A percentile compares a stretch with the other conserved stretches of the same genome.
These are phyloP conservation scores for Cheilosia impressa DNA, from an alignment of 2,888 invertebrate species.

Conservation along the genomic window DNA sequence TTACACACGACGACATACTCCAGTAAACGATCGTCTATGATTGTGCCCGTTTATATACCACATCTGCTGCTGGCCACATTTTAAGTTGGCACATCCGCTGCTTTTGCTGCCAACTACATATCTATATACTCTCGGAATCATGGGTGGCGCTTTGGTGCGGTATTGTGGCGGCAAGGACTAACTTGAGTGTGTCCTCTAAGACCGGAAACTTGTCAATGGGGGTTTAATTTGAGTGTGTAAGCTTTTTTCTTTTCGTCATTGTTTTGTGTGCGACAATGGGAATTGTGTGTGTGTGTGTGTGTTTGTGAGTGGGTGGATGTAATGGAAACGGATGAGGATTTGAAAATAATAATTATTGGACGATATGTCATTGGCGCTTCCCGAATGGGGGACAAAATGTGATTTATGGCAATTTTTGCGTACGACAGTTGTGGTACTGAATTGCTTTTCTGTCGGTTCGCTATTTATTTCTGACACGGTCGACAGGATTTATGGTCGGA, in stretches of 20 bases:
- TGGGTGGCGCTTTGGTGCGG: slow-evolving; percentile 25
- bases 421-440: slow-evolving; percentile 2
- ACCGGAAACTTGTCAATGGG: slow-evolving; percentile 66
- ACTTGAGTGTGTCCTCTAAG: slow-evolving; percentile 59
- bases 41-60: slow-evolving; percentile 20
- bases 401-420: slow-evolving; percentile 51
- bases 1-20: slow-evolving; percentile 11
- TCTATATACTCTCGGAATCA: slow-evolving; percentile 2
- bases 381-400: slow-evolving; percentile 47
- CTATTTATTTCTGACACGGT: background rate
- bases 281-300: background rate
- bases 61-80: slow-evolving; percentile 58
- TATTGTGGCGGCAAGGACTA: slow-evolving; percentile 37
- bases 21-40: slow-evolving; percentile 32
- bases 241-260: slow-evolving; percentile 40
- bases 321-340: slow-evolving; percentile 20
- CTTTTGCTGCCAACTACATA: slow-evolving; percentile 29
- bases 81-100: slow-evolving; percentile 57
- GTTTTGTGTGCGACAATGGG: slow-evolving; percentile 31
- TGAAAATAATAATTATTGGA: slow-evolving; percentile 67
- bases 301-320: background rate
- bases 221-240: slow-evolving; percentile 55
- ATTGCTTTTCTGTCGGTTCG: background rate
- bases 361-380: slow-evolving; percentile 54
- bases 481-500: slow-evolving; percentile 7